Conservation (phyloP, 2,888 invertebrate species). For the Tenodera sinensis region DNA sequence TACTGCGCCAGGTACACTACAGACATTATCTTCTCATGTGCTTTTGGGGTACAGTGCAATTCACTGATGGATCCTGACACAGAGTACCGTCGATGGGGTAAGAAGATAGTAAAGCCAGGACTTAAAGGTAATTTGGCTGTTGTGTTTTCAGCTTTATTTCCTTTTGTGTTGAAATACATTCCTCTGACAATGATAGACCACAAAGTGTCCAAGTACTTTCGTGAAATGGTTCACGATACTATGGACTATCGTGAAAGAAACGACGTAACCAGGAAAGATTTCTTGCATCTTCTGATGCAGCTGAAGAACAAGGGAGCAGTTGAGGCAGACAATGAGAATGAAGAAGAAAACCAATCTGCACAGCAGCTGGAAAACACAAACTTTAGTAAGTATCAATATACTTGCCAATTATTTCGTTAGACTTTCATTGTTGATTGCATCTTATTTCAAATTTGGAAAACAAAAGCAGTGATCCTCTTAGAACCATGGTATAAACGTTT, state of each 20-base stretch:
- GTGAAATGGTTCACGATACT: conserved; percentile 41
- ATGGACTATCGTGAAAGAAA: background rate
- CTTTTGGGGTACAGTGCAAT: conserved; percentile 46
- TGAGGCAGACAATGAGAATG: background rate
- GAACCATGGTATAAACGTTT: too few relatives aligned
- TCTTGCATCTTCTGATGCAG: background rate
- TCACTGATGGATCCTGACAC: conserved; percentile 41
- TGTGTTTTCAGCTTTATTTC: conserved; percentile 34
- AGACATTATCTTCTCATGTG: conserved; percentile 41
- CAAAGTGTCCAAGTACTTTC: conserved; percentile 39
- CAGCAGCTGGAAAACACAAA: background rate
- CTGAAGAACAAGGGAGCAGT: conserved; percentile 25
- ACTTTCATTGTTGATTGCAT: background rate
- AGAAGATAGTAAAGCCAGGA: conserved; percentile 38
- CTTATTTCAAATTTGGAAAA: too few relatives aligned
- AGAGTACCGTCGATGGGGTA: conserved; percentile 41
- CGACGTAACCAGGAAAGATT: background rate
- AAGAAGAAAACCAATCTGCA: background rate
- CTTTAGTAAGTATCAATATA: background rate
- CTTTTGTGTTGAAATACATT: background rate
- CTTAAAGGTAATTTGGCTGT: conserved; percentile 37
- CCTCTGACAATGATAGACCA: background rate
- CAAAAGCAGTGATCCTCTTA: too few relatives aligned
- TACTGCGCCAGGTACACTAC: conserved; percentile 33
- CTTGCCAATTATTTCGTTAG: background rate